Percentiles rank a stretch among this genome's conserved stretches.
These are phyloP conservation scores for Chrysomela aeneicollis DNA, from an alignment of 2,888 invertebrate species.

Conservation along the genomic window DNA sequence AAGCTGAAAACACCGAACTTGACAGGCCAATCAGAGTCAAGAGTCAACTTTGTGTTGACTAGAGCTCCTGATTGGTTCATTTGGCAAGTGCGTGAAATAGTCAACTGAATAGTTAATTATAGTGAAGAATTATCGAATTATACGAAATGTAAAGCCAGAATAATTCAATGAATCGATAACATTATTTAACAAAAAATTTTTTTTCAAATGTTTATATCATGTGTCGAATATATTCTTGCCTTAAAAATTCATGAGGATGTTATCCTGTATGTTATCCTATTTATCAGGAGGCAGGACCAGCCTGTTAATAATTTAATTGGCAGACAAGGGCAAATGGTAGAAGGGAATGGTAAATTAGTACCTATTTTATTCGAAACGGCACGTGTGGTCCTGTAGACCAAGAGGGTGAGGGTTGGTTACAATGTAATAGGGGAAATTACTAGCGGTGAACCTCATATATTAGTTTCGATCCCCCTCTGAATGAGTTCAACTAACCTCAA, in stretches of 20 bases:
- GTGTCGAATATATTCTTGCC: not conserved
- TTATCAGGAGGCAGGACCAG: conserved; percentile 32
- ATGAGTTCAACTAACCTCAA: conserved; percentile 4
- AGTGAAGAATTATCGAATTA: too few relatives aligned
- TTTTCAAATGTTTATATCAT: too few relatives aligned
- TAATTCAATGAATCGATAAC: too few relatives aligned
- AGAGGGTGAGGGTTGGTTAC: conserved; percentile 50
- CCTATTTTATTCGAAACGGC: conserved; percentile 51
- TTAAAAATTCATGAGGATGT: conserved; percentile 16
- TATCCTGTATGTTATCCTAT: conserved; percentile 23
- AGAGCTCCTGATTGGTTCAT: too few relatives aligned
- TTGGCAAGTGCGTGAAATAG: too few relatives aligned
- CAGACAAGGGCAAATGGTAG: conserved; percentile 32
- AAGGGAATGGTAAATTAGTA: conserved; percentile 50
- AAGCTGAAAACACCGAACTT: too few relatives aligned
- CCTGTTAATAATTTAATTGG: conserved; percentile 51
- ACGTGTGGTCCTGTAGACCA: conserved; percentile 35
- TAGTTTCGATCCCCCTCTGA: conserved; percentile 8
- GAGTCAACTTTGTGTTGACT: too few relatives aligned
- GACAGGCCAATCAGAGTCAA: too few relatives aligned
- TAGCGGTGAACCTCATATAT: conserved; percentile 31
- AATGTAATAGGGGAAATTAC: conserved; percentile 38
- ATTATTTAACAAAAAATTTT: too few relatives aligned
- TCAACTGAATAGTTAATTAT: too few relatives aligned
- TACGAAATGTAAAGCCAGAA: too few relatives aligned